These are phyloP conservation scores for Streptopelia turtur DNA, from an alignment of 2,797 vertebrate genomes.

Conservation along the genomic window DNA sequence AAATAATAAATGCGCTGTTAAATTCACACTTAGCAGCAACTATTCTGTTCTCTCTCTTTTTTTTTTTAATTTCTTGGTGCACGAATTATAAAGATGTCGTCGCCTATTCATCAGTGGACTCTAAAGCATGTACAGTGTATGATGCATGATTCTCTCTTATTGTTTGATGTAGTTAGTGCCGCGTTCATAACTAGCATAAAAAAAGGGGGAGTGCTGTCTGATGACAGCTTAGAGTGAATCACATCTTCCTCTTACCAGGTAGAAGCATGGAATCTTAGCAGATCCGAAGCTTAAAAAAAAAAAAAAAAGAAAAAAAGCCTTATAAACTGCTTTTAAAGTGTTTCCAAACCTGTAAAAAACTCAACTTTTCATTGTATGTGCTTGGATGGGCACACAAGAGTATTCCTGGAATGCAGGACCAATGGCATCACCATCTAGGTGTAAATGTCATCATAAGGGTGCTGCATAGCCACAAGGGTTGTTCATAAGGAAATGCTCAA, in stretches of 20 bases:
- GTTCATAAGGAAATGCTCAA: background rate
- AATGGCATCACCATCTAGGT: background rate
- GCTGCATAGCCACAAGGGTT: background rate
- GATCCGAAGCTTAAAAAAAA: background rate
- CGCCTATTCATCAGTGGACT: background rate
- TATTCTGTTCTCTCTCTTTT: background rate
- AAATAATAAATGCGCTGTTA: slow-evolving; percentile 1
- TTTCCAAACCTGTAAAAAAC: background rate
- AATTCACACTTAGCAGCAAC: background rate
- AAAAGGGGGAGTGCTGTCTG: background rate
- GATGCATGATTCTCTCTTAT: background rate
- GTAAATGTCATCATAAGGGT: background rate
- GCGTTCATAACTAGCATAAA: slow-evolving; percentile 13
- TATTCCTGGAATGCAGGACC: background rate
- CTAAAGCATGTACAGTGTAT: background rate
- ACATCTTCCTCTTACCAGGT: background rate
- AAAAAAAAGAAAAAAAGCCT: background rate
- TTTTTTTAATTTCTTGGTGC: background rate
- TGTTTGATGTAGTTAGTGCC: slow-evolving; percentile 15
- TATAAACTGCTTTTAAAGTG: background rate
- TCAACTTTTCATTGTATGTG: background rate
- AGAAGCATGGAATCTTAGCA: background rate
- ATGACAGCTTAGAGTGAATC: background rate
- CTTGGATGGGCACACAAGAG: background rate
- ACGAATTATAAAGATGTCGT: slow-evolving; percentile 19